These are phyloP conservation scores for Zygothrica quintamaculata DNA, from an alignment of 2,888 invertebrate genomes.

Conservation along the genomic window DNA sequence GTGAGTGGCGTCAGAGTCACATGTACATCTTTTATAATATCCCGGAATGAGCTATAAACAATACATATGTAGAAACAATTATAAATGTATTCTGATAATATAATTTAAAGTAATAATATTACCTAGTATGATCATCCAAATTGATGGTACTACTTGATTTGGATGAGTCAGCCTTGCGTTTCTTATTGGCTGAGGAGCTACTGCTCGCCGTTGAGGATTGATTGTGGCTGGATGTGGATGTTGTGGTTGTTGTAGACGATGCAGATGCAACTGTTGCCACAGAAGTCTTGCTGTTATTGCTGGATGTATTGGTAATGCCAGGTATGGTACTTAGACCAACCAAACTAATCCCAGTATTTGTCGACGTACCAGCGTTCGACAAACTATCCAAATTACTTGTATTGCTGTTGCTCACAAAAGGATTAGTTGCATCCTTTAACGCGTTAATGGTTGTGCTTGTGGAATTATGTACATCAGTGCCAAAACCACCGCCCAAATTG, in stretches of 20 bases:
- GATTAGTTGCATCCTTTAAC: conserved; percentile 35
- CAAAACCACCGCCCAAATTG: conserved; percentile 52
- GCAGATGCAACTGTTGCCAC: conserved; percentile 27
- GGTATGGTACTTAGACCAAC: conserved; percentile 10
- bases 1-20: conserved; percentile 83
- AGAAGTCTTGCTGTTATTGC: conserved; percentile 45
- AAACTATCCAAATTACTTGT: conserved; percentile 42
- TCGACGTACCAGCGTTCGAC: conserved; percentile 62
- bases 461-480: conserved; percentile 40
- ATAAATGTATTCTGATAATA: not conserved
- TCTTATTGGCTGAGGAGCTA: conserved; percentile 76
- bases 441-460: conserved; percentile 31
- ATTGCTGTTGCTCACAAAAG: conserved; percentile 21
- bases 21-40: conserved; percentile 84
- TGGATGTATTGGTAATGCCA: conserved; percentile 39
- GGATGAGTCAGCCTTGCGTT: conserved; percentile 81
- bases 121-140: conserved; percentile 83
- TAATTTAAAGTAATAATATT: not conserved
- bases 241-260: conserved; percentile 44
- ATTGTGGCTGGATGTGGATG: conserved; percentile 43
- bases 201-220: conserved; percentile 23
- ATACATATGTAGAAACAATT: not conserved
- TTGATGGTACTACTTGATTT: conserved; percentile 58
- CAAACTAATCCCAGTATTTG: conserved; percentile 34
- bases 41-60: conserved; percentile 77